phyloP scores from a whole-genome alignment of 2,888 invertebrate genomes.

The Boloria selene region DNA sequence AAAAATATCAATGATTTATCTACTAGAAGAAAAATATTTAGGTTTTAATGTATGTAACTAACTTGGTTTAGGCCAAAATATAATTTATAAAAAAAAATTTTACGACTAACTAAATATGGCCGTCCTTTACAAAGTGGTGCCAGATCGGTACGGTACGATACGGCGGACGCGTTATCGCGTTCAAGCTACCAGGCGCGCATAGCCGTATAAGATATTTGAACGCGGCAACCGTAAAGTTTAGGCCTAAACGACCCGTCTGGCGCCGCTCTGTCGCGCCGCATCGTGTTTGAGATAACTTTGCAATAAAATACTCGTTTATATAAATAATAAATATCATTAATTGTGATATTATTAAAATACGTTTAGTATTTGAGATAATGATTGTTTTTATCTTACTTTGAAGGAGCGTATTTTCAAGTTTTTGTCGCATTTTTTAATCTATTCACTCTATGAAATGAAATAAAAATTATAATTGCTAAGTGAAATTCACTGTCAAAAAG shows the following conservation, averaged over 20 bases:
- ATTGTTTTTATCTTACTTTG: not conserved
- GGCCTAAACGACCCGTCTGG: slow-evolving; percentile 43
- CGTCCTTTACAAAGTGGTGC: slow-evolving; percentile 3
- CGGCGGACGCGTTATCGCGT: slow-evolving; percentile 30
- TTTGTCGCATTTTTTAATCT: too few relatives aligned
- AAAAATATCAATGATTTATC: too few relatives aligned
- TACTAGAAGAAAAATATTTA: too few relatives aligned
- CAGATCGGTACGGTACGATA: slow-evolving; percentile 2
- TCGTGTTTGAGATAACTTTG: slow-evolving; percentile 26
- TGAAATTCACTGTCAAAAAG: too few relatives aligned
- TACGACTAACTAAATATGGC: not conserved
- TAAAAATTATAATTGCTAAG: too few relatives aligned
- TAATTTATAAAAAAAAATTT: not conserved
- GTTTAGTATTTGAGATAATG: not conserved
- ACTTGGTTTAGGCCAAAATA: not conserved
- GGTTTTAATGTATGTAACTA: too few relatives aligned
- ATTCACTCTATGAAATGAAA: too few relatives aligned
- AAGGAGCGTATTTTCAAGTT: not conserved
- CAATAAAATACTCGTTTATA: slow-evolving; percentile 28
- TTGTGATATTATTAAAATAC: slow-evolving; percentile 15
- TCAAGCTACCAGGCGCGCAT: slow-evolving; percentile 42
- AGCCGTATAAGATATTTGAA: slow-evolving; percentile 24
- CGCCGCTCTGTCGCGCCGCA: slow-evolving; percentile 36
- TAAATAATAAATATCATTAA: slow-evolving; percentile 24
- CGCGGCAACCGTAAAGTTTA: slow-evolving; percentile 35